A percentile compares a stretch with the other conserved stretches of the same genome.
These are phyloP conservation scores for Mastomys coucha DNA, from an alignment of 2,113 vertebrate genomes.

Conservation along the genomic window DNA sequence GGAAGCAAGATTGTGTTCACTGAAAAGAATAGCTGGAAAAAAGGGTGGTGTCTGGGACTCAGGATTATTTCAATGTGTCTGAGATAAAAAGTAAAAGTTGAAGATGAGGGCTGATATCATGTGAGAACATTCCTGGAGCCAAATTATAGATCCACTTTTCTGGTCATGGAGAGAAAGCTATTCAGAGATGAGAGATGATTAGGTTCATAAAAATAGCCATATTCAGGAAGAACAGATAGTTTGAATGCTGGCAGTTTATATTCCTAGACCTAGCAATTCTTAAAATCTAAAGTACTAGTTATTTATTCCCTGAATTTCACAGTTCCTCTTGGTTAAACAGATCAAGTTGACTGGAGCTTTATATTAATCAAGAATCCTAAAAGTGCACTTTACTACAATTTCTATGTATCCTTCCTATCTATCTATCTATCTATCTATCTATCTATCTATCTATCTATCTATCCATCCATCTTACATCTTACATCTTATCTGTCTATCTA, in stretches of 20 bases:
- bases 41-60: no score
- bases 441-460: no score
- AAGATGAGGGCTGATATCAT: background rate
- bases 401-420: background rate
- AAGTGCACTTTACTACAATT: background rate
- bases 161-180: background rate
- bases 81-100: background rate
- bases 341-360: background rate
- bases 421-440: background rate
- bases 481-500: background rate
- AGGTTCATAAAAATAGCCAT: background rate
- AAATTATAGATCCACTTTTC: background rate
- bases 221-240: background rate
- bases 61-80: background rate
- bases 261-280: background rate
- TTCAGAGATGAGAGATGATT: background rate
- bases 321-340: background rate
- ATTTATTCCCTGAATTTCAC: background rate
- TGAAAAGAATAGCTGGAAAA: no score
- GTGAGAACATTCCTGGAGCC: background rate
- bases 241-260: background rate
- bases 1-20: background rate
- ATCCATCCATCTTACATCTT: no score
- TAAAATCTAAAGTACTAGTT: background rate
- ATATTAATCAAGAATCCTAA: background rate